Base-by-base conservation (phyloP, 2,888 invertebrate genomes). In the Scaptomyza caliginosa region DNA sequence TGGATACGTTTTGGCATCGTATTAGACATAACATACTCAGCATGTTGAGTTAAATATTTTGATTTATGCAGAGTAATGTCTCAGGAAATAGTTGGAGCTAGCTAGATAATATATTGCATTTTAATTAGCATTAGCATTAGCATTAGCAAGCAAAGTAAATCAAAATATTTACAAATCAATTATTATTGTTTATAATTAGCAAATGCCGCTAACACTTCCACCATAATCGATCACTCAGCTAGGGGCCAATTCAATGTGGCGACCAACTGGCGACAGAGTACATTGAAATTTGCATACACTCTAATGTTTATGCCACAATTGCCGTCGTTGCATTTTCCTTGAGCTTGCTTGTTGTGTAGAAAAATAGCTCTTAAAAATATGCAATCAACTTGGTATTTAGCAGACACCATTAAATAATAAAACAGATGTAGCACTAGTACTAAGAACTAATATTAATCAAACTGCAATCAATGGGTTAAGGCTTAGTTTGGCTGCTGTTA, bases 161-260 rank as follows among this genome's bases (percentile, higher is more conserved):
- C 78, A 76, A 81, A 84, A 86, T 84, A 86, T 86, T 84, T 84
- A 86, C 85, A 76, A 84, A 84, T 76, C 87, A 84, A 83, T 86
- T 83, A 81, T 59, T 59, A 81, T 59, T 59, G 39, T 74, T 74
- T 75, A 54, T 86, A 78, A 83, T 81, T 77, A 74, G 77, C 62
- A 54, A 56, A 65, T 67, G 74, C 62, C 32, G 50, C 69, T 59
- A 56, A 55, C 68, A 67, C 73, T 83, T 85, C 82, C 86, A 83
- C 74, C 67, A 83, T 79, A 82, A 83, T 83, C 82, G 83, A 83
- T 83, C 82, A 83, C 80, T 66, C 82, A 79, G 86, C 60, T 71
- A n/a, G 72, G 82, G 77, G 82, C 60, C 63, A 58, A 57, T 54
- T 38, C 60, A 58, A 51, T 40, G 19, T 46, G 65, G 74, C 65